Percentiles rank a stretch among this genome's conserved stretches.
Conservation (phyloP, 2,113 vertebrate species). For the Melospiza georgiana region DNA sequence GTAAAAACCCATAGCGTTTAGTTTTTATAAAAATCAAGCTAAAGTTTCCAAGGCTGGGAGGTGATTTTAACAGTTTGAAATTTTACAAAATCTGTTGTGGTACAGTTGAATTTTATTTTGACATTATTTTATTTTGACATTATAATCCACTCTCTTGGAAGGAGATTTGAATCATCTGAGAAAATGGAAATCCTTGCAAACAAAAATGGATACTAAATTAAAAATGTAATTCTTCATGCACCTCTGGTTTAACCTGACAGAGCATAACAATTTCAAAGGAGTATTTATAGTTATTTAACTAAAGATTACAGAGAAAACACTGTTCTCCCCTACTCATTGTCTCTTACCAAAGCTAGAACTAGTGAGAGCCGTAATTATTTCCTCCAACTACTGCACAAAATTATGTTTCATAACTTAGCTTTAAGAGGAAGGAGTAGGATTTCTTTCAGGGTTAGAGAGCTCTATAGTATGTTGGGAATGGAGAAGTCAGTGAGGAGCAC, state of each 20-base stretch:
- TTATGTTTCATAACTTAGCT: not conserved
- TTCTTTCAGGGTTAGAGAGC: not conserved
- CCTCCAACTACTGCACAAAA: not conserved
- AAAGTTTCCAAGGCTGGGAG: not conserved
- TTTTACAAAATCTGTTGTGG: not conserved
- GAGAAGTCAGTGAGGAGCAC: not conserved
- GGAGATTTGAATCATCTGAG: not conserved
- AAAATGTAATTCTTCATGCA: not conserved
- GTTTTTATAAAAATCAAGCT: not conserved
- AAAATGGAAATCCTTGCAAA: not conserved
- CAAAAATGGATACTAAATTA: not conserved
- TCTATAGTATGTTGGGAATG: not conserved
- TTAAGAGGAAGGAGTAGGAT: not conserved
- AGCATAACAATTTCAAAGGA: not conserved
- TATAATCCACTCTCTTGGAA: not conserved
- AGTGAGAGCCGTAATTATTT: not conserved
- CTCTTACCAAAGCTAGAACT: not conserved
- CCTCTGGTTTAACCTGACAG: not conserved
- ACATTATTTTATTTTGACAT: not conserved
- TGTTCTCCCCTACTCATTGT: not conserved
- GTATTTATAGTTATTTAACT: not conserved
- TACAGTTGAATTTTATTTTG: not conserved
- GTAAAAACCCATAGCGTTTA: not conserved
- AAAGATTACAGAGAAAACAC: not conserved
- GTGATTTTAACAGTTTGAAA: not conserved